phyloP scores from a whole-genome alignment of 2,888 invertebrate genomes.

The Ectemnius cavifrons region DNA sequence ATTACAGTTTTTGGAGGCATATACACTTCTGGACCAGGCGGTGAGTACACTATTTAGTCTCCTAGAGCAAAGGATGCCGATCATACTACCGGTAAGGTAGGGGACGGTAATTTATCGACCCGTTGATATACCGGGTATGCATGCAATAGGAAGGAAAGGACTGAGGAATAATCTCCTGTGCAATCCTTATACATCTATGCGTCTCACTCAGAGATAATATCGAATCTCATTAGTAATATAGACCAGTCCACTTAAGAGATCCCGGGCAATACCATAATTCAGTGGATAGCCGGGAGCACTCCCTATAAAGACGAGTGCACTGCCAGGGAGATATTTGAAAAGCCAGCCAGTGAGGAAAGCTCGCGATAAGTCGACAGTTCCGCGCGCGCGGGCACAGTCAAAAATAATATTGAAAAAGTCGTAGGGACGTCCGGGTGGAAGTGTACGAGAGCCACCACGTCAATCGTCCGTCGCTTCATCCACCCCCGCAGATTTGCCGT shows the following conservation, averaged over 20 bases:
- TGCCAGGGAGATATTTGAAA: too few species aligned
- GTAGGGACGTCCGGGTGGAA: slow-evolving; percentile 25
- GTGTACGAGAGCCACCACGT: slow-evolving; percentile 11
- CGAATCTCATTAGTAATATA: not conserved
- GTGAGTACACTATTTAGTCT: too few species aligned
- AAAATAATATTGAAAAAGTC: slow-evolving; percentile 11
- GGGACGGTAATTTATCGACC: slow-evolving; percentile 60
- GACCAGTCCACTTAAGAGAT: not conserved
- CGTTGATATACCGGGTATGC: not conserved
- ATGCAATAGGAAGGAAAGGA: too few species aligned
- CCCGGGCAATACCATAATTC: not conserved
- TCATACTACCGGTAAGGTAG: slow-evolving; percentile 65
- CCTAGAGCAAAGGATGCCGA: too few species aligned
- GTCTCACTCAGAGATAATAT: slow-evolving; percentile 8
- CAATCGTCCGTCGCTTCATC: slow-evolving; percentile 12
- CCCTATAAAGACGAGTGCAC: too few species aligned
- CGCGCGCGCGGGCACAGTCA: not conserved
- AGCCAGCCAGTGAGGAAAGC: too few species aligned
- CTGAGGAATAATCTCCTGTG: too few species aligned
- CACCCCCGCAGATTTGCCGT: slow-evolving; percentile 26
- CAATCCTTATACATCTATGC: not conserved
- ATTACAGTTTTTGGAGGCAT: too few species aligned
- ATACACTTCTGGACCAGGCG: too few species aligned
- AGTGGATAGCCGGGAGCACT: too few species aligned
- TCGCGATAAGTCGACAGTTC: too few species aligned